phyloP scores from a whole-genome alignment of 2,888 invertebrate species.

The Eupithecia pulchellata region DNA sequence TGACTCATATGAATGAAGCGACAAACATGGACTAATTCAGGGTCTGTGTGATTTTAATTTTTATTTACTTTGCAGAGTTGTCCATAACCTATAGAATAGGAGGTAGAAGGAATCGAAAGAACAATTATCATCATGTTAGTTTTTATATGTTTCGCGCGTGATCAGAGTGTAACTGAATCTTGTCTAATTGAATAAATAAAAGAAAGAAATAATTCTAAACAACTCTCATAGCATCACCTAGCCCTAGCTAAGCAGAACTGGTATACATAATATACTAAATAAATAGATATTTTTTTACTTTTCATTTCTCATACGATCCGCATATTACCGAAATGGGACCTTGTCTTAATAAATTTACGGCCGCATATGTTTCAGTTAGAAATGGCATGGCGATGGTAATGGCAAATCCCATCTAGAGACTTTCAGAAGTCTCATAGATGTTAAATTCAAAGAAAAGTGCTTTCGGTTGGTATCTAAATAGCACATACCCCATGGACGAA shows the following conservation, averaged over 20 bases:
- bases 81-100: not conserved
- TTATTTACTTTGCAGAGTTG: not conserved
- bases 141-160: not conserved
- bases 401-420: not conserved
- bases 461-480: not conserved
- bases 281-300: too few species aligned
- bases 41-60: not conserved
- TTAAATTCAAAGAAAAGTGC: not conserved
- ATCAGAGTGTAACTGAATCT: not conserved
- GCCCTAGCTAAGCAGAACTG: too few species aligned
- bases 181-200: too few species aligned
- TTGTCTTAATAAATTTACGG: not conserved
- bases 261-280: too few species aligned
- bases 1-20: conserved; percentile 59
- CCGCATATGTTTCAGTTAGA: not conserved
- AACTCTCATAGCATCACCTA: too few species aligned
- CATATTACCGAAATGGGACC: not conserved
- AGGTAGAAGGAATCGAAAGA: too few species aligned
- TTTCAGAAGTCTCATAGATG: not conserved
- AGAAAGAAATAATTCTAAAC: too few species aligned
- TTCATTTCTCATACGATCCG: not conserved
- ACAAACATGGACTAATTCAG: conserved; percentile 29
- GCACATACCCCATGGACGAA: not conserved
- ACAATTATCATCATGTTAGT: not conserved
- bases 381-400: not conserved